These are phyloP conservation scores for Ectobius pallidus DNA, from an alignment of 2,888 invertebrate species.

Conservation along the genomic window DNA sequence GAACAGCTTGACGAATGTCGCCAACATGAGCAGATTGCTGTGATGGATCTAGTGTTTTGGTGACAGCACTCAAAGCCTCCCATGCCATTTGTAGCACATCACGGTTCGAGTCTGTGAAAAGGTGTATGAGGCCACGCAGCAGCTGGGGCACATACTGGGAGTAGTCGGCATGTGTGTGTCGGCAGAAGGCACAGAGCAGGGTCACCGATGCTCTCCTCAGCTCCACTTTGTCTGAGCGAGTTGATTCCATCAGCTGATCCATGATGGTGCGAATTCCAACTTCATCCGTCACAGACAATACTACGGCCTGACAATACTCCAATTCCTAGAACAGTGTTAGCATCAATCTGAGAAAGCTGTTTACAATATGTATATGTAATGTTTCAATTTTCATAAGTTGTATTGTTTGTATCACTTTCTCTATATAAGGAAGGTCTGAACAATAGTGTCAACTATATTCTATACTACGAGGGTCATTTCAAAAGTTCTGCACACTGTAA, in stretches of 20 bases:
- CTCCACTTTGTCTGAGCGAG: conserved; percentile 66
- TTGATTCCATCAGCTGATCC: conserved; percentile 82
- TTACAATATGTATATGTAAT: too few species aligned
- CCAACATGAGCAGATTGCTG: conserved; percentile 86
- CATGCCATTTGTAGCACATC: conserved; percentile 85
- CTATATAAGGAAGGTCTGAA: neutral
- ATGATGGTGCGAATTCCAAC: conserved; percentile 85
- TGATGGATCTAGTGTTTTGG: conserved; percentile 82
- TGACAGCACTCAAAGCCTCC: conserved; percentile 90
- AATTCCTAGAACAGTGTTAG: too few species aligned
- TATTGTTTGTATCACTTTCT: too few species aligned
- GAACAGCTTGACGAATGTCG: conserved; percentile 91
- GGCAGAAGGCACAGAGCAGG: conserved; percentile 88
- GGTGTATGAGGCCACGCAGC: conserved; percentile 81
- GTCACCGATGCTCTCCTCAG: conserved; percentile 82
- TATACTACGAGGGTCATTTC: too few species aligned
- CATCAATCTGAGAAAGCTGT: too few species aligned
- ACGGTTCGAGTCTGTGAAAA: conserved; percentile 82
- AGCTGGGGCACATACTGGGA: conserved; percentile 86
- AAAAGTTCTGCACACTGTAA: too few species aligned
- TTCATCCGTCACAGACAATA: conserved; percentile 89
- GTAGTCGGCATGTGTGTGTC: conserved; percentile 87
- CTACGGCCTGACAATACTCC: conserved; percentile 91
- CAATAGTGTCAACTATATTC: neutral
- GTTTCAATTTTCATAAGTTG: too few species aligned